A percentile compares a stretch with the other conserved stretches of the same genome.
phyloP scores from a whole-genome alignment of 1,140 invertebrate species.

The Drosophila ironensis region DNA sequence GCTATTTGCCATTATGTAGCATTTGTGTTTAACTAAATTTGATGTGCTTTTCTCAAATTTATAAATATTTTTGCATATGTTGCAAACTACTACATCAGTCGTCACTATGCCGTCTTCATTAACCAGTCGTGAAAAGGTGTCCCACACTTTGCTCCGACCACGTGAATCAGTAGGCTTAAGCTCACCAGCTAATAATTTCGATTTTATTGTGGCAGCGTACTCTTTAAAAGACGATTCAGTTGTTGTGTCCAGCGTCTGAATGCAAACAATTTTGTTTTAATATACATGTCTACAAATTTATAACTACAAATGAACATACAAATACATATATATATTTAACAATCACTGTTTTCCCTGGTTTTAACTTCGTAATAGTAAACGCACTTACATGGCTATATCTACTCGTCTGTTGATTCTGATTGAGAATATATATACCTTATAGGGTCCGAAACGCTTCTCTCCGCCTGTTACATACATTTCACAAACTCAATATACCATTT shows the following conservation, averaged over 20 bases:
- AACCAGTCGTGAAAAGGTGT: not conserved
- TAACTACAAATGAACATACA: too few relatives aligned
- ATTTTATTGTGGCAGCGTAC: not conserved
- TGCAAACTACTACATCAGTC: not conserved
- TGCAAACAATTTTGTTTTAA: not conserved
- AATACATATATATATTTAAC: too few relatives aligned
- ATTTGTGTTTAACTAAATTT: constrained; percentile 8
- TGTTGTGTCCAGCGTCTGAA: not conserved
- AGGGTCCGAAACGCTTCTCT: too few relatives aligned
- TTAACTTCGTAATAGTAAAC: too few relatives aligned
- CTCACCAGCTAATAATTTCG: not conserved
- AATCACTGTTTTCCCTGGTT: too few relatives aligned
- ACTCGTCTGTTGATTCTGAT: too few relatives aligned
- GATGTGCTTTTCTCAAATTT: constrained; percentile 7
- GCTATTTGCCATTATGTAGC: constrained; percentile 9
- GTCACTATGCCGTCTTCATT: not conserved
- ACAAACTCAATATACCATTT: too few relatives aligned
- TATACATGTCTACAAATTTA: not conserved
- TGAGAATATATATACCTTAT: too few relatives aligned
- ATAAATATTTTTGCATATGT: constrained; percentile 1
- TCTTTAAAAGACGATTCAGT: not conserved
- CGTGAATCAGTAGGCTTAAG: not conserved
- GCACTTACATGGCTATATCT: too few relatives aligned
- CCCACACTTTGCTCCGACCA: not conserved
- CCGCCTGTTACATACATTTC: too few relatives aligned